Percentiles rank a stretch among this genome's conserved stretches.
These are phyloP conservation scores for Pterophyllum scalare DNA, from an alignment of 2,113 vertebrate species.

Conservation along the genomic window DNA sequence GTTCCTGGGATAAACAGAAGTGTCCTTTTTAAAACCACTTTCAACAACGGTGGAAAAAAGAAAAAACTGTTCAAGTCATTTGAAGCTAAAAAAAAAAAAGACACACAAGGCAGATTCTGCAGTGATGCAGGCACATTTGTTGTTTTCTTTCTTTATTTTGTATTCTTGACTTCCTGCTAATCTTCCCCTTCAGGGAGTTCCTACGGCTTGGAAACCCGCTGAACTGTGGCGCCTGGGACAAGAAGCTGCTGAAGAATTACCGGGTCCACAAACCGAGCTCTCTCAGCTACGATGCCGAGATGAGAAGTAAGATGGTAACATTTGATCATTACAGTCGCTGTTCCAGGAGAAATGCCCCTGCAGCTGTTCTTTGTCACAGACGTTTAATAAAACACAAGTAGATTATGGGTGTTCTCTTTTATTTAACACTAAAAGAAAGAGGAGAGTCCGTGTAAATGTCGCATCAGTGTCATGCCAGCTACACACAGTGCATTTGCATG, in stretches of 20 bases:
- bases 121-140: not conserved
- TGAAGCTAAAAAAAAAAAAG: not conserved
- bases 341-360: not conserved
- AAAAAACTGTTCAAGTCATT: not conserved
- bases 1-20: rapidly evolving
- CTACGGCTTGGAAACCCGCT: constrained; percentile 94
- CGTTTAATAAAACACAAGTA: not conserved
- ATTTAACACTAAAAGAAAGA: not conserved
- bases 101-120: not conserved
- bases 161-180: not conserved
- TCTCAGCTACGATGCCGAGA: constrained; percentile 92
- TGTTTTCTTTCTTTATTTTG: not conserved
- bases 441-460: too few relatives aligned
- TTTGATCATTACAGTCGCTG: not conserved
- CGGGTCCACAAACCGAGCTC: constrained; percentile 97
- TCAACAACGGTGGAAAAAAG: not conserved
- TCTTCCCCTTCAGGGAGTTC: constrained; percentile 86
- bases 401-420: not conserved
- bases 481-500: not conserved
- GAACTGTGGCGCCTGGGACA: constrained; percentile 99
- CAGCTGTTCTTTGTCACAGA: not conserved
- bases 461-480: not conserved
- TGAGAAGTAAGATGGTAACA: constrained; percentile 88
- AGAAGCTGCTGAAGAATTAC: constrained; percentile 94
- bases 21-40: rapidly evolving